Percentiles rank a stretch among this genome's conserved stretches.
These are phyloP conservation scores for Lithophane leautieri DNA, from an alignment of 2,888 invertebrate genomes.

Conservation along the genomic window DNA sequence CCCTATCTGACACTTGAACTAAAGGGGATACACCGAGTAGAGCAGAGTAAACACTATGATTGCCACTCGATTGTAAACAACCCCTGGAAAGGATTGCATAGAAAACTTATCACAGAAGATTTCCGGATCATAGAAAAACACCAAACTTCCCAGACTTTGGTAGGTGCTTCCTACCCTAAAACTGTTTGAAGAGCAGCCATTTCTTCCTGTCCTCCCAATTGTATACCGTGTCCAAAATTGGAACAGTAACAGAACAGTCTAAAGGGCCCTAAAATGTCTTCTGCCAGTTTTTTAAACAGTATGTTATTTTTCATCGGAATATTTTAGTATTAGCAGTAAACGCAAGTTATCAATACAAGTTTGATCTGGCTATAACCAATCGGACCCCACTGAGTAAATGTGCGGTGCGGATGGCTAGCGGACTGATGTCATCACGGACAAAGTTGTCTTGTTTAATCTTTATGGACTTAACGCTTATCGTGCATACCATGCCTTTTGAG, in stretches of 20 bases:
- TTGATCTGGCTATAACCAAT: slow-evolving; percentile 40
- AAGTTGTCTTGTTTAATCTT: slow-evolving; percentile 58
- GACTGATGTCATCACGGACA: slow-evolving; percentile 59
- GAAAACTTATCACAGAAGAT: slow-evolving; percentile 18
- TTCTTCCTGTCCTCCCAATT: background rate
- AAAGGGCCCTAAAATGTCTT: background rate
- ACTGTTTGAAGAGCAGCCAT: background rate
- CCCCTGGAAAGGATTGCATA: slow-evolving; percentile 11
- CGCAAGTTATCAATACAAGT: slow-evolving; percentile 19
- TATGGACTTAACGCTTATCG: slow-evolving; percentile 57
- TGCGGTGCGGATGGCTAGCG: slow-evolving; percentile 32
- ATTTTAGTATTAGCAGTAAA: background rate
- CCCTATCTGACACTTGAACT: slow-evolving; percentile 22
- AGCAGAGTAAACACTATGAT: slow-evolving; percentile 29
- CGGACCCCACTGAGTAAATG: slow-evolving; percentile 38
- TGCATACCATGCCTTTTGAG: slow-evolving; percentile 58
- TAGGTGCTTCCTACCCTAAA: no score
- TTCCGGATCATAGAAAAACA: slow-evolving; percentile 13
- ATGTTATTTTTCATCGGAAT: background rate
- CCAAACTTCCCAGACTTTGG: background rate
- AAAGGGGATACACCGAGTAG: slow-evolving; percentile 5
- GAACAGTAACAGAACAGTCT: background rate
- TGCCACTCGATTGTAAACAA: slow-evolving; percentile 13
- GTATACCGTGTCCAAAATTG: background rate
- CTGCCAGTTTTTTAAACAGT: no score